These are phyloP conservation scores for Microplitis deprimator DNA, from an alignment of 2,888 invertebrate species.

Conservation along the genomic window DNA sequence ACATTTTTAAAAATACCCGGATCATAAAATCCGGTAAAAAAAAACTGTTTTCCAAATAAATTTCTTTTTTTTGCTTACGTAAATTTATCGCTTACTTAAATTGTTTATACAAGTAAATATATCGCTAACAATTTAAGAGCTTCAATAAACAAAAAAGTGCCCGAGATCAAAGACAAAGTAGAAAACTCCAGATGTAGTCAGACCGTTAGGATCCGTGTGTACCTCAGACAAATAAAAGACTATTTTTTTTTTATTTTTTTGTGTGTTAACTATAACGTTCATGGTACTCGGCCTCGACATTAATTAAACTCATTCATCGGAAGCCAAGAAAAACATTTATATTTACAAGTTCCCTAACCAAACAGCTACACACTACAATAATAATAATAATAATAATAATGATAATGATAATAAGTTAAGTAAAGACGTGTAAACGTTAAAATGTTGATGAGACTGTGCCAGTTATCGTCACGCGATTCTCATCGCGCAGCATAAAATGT, in stretches of 20 bases:
- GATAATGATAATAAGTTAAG: too few relatives aligned
- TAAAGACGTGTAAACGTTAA: too few relatives aligned
- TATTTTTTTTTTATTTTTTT: too few relatives aligned
- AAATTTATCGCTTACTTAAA: background rate
- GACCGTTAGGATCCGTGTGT: slow-evolving; percentile 12
- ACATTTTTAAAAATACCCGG: too few relatives aligned
- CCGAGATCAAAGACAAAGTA: slow-evolving; percentile 22
- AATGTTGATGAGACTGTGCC: background rate
- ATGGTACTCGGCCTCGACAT: slow-evolving; percentile 35
- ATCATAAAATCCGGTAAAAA: too few relatives aligned
- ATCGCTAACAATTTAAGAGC: too few relatives aligned
- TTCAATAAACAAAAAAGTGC: too few relatives aligned
- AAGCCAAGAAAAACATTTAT: slow-evolving; percentile 47
- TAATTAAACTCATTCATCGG: slow-evolving; percentile 47
- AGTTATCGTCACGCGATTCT: slow-evolving; percentile 39
- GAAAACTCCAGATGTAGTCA: slow-evolving; percentile 24
- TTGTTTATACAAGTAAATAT: background rate
- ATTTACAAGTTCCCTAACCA: background rate
- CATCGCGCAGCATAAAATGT: slow-evolving; percentile 18
- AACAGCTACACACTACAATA: background rate
- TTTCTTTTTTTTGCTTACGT: background rate
- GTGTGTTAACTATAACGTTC: too few relatives aligned
- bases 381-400: too few relatives aligned
- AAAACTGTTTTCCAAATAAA: too few relatives aligned
- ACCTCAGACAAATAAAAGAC: background rate